These are phyloP conservation scores for Isurus oxyrinchus DNA, from an alignment of 2,113 vertebrate genomes.

Conservation along the genomic window DNA sequence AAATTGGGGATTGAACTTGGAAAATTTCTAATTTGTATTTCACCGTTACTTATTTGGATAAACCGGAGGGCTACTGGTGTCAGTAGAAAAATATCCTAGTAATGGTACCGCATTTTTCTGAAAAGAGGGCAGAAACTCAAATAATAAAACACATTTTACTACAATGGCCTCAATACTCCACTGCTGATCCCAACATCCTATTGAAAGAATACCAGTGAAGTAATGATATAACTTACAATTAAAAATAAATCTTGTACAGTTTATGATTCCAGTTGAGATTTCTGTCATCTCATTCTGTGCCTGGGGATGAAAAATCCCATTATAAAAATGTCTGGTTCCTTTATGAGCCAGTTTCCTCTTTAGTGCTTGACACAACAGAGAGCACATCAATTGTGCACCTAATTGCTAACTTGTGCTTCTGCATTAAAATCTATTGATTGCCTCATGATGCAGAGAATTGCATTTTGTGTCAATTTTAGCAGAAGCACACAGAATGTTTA, in stretches of 20 bases:
- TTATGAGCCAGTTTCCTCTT: slow-evolving; percentile 5
- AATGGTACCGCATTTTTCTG: neutral
- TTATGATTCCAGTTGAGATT: neutral
- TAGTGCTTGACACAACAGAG: neutral
- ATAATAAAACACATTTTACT: neutral
- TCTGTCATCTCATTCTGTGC: neutral
- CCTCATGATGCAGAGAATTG: slow-evolving; percentile 18
- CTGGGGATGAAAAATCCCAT: neutral
- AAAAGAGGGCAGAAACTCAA: neutral
- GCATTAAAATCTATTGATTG: slow-evolving; percentile 8
- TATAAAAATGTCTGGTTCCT: neutral
- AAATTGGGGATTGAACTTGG: neutral
- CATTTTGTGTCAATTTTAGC: neutral
- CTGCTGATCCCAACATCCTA: neutral
- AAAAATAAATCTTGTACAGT: neutral
- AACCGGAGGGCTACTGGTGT: neutral
- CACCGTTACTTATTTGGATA: neutral
- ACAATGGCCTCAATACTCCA: neutral
- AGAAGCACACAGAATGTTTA: neutral
- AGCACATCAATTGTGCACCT: slow-evolving; percentile 6
- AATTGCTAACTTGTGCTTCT: slow-evolving; percentile 24
- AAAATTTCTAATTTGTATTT: neutral
- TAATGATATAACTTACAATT: neutral
- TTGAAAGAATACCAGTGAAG: neutral
- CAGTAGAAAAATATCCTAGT: neutral